Percentiles rank a stretch among this genome's conserved stretches.
Evolutionary conservation across 2,888 invertebrate species (phyloP).

Genomic region (Argyra leucocephala): DNA sequence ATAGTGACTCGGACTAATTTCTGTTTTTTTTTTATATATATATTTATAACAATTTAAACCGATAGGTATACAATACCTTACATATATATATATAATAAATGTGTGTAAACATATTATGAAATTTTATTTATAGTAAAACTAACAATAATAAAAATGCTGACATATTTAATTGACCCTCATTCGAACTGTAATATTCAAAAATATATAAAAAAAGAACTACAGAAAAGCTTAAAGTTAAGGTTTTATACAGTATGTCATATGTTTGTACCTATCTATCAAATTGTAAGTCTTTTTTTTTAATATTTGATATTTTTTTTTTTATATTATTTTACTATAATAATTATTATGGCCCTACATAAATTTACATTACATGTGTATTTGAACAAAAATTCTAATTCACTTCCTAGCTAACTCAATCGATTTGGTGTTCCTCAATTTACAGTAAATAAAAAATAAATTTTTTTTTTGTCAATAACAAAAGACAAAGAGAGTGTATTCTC

Average conservation of each 20-base stretch:
- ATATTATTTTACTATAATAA: neutral
- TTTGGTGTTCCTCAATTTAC: neutral
- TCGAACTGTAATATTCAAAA: neutral
- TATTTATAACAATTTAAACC: neutral
- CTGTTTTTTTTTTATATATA: neutral
- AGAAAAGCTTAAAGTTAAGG: neutral
- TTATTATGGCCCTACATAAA: too few species aligned
- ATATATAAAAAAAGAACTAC: neutral
- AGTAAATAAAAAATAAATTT: neutral
- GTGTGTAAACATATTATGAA: too few species aligned
- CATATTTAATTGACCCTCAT: neutral
- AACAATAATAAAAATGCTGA: neutral
- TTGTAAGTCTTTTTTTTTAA: neutral
- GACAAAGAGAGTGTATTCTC: neutral
- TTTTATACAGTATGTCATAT: neutral
- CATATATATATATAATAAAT: too few species aligned
- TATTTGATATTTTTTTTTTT: neutral
- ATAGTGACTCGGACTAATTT: neutral
- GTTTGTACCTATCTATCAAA: neutral
- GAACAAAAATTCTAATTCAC: neutral
- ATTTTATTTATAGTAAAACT: neutral
- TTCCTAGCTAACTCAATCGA: neutral
- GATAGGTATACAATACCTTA: too few species aligned
- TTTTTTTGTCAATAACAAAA: neutral
- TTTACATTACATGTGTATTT: neutral